Base-by-base conservation (phyloP, 2,113 vertebrate genomes). In the Pelecanoides urinatrix region DNA sequence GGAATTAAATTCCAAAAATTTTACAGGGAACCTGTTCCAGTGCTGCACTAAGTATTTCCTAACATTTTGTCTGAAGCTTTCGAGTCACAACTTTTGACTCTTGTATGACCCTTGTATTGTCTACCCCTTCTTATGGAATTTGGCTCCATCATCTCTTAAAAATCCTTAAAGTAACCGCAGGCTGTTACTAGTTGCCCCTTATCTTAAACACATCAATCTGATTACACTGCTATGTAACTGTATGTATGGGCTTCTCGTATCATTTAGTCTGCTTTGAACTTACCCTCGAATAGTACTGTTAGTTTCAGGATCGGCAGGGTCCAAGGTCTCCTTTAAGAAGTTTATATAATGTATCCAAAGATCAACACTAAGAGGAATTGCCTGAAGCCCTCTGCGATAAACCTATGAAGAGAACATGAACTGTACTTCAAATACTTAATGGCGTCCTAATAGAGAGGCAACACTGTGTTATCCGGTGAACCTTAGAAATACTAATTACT, bases 331-430 rank as follows among this genome's bases (percentile, higher is more conserved):
- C 97, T 99, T 99, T 94, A 99, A 97, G 98, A 99, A 99, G 96
- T 99, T 99, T 97, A 99, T 98, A 97, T 99, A 99, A 97, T 99
- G 99, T 96, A 99, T 98, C 99, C 99, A 99, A 85, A 99, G 98
- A 96, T 99, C 99, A 95, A 99, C 99, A 92, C 99, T 99, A 96
- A 99, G 99, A 88, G 99, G 99, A 96, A 99, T 99, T 93, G 99
- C 99, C 98, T 99, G 99, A 93, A 99, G 98, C 68, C 99, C 99
- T 97, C 99, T 98, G 75, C 99, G 98, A 98, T 99, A 99, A 18
- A 99, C 99, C 99, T 99, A 98, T 72, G 96, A 98, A 98, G 92
- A 94, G 94, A 98, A 98, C 92, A 95, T 40, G 76, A 97, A 96
- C 98, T 98, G 97, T 98, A 97, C 96, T 96, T 97, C 96, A 97